Evolutionary conservation across 2,113 vertebrate genomes (phyloP).

Genomic region (Fukomys damarensis): DNA sequence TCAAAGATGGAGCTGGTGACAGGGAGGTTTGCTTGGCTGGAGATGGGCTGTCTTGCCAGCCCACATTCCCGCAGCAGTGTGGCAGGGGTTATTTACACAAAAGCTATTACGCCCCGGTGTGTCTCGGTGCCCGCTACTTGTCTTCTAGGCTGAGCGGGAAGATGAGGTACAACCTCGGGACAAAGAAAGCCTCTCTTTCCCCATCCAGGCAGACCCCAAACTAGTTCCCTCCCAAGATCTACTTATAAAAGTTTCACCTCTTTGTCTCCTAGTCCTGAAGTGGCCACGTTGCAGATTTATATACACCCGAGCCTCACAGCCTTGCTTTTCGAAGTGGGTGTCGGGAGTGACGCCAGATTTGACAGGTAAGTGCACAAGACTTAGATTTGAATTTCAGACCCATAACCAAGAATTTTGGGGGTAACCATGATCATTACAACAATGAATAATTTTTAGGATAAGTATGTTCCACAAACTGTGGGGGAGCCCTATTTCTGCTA

Average conservation of each 20-base stretch:
- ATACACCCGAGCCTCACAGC: not conserved
- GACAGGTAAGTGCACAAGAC: not conserved
- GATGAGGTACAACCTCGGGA: slow-evolving; percentile 15
- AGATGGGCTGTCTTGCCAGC: not conserved
- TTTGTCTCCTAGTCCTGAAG: not conserved
- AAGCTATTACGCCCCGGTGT: not conserved
- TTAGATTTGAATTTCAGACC: not conserved
- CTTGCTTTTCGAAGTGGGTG: not conserved
- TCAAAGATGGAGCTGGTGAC: not conserved
- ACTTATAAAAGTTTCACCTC: slow-evolving; percentile 35
- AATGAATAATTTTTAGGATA: not conserved
- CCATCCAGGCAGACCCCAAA: not conserved
- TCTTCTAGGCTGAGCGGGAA: not conserved
- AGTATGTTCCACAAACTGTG: not conserved
- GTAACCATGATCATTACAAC: too few relatives aligned
- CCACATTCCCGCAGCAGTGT: not conserved
- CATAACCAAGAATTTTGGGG: not conserved
- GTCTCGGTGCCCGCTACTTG: not conserved
- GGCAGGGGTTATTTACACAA: not conserved
- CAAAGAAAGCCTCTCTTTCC: slow-evolving; percentile 40
- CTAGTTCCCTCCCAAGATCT: not conserved
- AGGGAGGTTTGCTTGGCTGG: not conserved
- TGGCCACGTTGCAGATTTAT: not conserved
- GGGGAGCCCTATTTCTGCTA: not conserved
- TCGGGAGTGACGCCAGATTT: not conserved